These are phyloP conservation scores for Vireo griseus DNA, from an alignment of 2,797 vertebrate species.

Conservation along the genomic window DNA sequence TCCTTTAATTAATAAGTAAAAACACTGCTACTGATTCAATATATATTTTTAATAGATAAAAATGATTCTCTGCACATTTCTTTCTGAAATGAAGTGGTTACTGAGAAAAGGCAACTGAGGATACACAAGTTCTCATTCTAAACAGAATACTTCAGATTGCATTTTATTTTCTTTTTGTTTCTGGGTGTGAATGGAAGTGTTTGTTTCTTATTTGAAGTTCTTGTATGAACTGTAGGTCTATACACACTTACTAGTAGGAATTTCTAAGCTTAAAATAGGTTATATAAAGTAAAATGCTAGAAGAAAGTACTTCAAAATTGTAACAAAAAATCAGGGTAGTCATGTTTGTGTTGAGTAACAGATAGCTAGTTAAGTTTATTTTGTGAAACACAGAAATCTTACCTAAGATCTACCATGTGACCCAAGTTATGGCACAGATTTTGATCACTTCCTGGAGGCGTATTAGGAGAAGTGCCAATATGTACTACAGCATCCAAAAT, in stretches of 20 bases:
- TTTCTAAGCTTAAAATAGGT: background rate
- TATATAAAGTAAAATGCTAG: background rate
- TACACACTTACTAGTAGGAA: background rate
- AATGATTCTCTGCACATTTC: background rate
- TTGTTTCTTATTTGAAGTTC: background rate
- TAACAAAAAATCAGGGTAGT: background rate
- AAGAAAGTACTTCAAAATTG: background rate
- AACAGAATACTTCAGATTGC: background rate
- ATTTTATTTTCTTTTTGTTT: background rate
- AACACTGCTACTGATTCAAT: background rate
- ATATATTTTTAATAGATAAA: background rate
- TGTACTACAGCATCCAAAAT: background rate
- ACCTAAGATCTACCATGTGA: background rate
- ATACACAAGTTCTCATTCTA: background rate
- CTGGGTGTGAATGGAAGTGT: background rate
- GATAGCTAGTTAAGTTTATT: background rate
- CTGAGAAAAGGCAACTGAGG: background rate
- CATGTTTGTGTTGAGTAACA: background rate
- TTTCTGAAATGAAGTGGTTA: background rate
- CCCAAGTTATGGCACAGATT: background rate
- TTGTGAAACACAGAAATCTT: background rate
- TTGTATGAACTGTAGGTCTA: background rate
- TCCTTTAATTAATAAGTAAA: background rate
- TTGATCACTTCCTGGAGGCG: background rate
- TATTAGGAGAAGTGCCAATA: no score